phyloP scores from a whole-genome alignment of 2,888 invertebrate genomes.

The Xestoiulus laeticollis region DNA sequence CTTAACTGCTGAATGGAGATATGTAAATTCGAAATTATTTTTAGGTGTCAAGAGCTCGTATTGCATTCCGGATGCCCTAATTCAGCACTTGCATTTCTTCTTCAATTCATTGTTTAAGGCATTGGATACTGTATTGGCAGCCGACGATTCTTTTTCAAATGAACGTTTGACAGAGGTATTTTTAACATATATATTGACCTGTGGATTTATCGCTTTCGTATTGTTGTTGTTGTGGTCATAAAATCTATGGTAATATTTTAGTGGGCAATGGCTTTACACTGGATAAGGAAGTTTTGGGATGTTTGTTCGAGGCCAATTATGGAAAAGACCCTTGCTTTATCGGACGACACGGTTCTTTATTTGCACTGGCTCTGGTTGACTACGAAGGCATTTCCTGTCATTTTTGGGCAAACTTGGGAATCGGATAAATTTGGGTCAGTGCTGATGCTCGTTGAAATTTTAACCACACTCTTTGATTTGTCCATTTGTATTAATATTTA shows the following conservation, averaged over 20 bases:
- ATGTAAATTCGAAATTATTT: not conserved
- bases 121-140: not conserved
- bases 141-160: not conserved
- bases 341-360: conserved; percentile 42
- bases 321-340: conserved; percentile 22
- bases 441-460: not conserved
- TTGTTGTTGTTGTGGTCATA: not conserved
- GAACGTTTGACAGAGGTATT: conserved; percentile 6
- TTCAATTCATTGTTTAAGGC: not conserved
- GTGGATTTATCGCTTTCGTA: not conserved
- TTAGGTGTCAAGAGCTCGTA: conserved; percentile 40
- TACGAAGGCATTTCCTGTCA: conserved; percentile 54
- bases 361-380: conserved; percentile 56
- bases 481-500: not conserved
- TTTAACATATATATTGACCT: not conserved
- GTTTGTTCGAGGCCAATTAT: conserved; percentile 31
- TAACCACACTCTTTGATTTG: not conserved
- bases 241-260: not conserved
- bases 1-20: not conserved
- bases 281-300: conserved; percentile 45
- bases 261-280: conserved; percentile 40
- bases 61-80: not conserved
- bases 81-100: conserved; percentile 11
- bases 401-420: conserved; percentile 54
- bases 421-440: conserved; percentile 51